phyloP scores from a whole-genome alignment of 2,888 invertebrate species.

The Eubasilissa splendida region DNA sequence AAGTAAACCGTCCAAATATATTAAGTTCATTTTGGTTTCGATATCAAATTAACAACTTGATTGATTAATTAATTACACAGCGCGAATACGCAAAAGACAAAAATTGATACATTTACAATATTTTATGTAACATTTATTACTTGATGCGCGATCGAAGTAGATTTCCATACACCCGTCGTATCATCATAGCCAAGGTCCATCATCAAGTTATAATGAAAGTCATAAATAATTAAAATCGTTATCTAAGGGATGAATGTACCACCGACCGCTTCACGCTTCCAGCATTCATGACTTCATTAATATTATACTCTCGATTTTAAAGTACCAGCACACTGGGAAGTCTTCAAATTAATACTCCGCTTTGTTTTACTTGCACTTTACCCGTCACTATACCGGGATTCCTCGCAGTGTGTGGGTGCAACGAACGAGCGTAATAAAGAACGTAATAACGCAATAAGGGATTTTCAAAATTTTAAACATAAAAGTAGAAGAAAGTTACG shows the following conservation, averaged over 20 bases:
- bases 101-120: background rate
- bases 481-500: no score
- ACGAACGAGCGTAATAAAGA: no score
- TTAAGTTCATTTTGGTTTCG: no score
- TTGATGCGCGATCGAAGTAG: conserved; percentile 5
- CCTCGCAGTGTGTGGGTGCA: no score
- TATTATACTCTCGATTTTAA: conserved; percentile 47
- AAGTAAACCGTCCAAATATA: no score
- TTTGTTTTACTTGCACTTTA: background rate
- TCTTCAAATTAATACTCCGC: conserved; percentile 21
- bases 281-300: conserved; percentile 56
- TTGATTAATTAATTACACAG: no score
- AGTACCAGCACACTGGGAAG: conserved; percentile 29
- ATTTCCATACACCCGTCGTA: background rate
- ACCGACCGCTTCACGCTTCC: conserved; percentile 27
- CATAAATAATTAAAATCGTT: conserved; percentile 53
- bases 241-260: conserved; percentile 27
- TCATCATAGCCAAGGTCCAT: background rate
- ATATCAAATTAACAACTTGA: no score
- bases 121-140: no score
- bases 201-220: conserved; percentile 49
- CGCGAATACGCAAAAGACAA: no score
- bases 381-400: background rate
- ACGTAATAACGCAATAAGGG: no score
- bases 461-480: no score